Base-by-base conservation (phyloP, 2,797 vertebrate genomes). In the Falco biarmicus region DNA sequence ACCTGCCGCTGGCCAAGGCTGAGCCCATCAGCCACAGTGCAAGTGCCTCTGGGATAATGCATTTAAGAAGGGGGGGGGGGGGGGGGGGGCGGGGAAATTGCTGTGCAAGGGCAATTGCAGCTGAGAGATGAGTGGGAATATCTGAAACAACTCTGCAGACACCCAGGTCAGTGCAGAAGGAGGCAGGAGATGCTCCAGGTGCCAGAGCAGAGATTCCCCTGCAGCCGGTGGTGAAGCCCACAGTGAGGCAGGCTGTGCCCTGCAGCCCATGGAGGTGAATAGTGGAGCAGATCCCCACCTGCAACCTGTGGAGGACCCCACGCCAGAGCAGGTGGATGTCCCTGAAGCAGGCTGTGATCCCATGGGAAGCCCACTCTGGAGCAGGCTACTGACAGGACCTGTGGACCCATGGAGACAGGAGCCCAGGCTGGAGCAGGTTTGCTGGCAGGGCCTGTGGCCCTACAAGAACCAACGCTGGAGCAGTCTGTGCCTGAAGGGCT, bases 1-100 rank as follows among this genome's bases (percentile, higher is more conserved):
- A 31, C 7, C 5, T 22, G 3, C 31, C 11, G 9, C 28, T 45
- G 24, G 48, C 12, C 3, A 2, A n/a, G 9, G 4, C 7, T 1
- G 1, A 61, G 10, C 19, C 18, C 9, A 21, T 47, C 25, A 34
- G 24, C 20, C 7, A 59, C 5, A 22, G 8, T 80, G 34, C 3
- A 8, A 68, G 13, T 61, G 48, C 6, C 15, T 11, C 13, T 50
- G 15, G 18, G 32, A 50, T 15, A 32, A 25, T 5, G 16, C 24
- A 1, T 37, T 37, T 37, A 18, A 37, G 19, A 80, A 68, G 34
- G 31, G 14, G 15, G 2, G 63, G 56, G 13, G 2, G 63, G 56
- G 13, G 2, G 63, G 56, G 13, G 2, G 63, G 56, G 16, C n/a
- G 15, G 2, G 63, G 56, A 13, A 18, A 1, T 37, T 56, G 6